Conservation (phyloP, 2,113 vertebrate genomes). For the Eurystomus gularis region DNA sequence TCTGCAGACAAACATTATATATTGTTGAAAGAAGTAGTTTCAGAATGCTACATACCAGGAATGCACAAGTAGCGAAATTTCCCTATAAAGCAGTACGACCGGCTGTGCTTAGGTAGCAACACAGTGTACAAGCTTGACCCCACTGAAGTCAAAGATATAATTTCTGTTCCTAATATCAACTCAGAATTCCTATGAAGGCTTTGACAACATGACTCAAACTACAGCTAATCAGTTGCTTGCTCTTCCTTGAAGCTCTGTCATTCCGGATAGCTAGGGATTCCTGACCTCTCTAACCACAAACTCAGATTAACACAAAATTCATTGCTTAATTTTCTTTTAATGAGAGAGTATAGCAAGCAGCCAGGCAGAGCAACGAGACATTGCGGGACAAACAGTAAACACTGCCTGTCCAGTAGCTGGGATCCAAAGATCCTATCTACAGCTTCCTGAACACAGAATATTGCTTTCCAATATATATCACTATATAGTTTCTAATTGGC, state of each 20-base stretch:
- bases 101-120: background rate
- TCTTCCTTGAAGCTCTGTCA: background rate
- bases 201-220: background rate
- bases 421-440: background rate
- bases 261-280: background rate
- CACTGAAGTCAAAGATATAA: background rate
- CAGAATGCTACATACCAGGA: background rate
- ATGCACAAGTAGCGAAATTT: background rate
- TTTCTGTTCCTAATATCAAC: background rate
- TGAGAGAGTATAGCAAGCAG: background rate
- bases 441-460: background rate
- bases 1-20: background rate
- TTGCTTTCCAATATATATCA: background rate
- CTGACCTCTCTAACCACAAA: background rate
- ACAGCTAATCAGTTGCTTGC: background rate
- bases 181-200: background rate
- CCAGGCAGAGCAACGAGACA: background rate
- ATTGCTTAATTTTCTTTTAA: background rate
- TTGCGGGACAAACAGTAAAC: background rate
- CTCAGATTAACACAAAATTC: background rate
- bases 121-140: background rate
- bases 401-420: background rate
- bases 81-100: background rate
- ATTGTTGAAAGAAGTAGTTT: background rate
- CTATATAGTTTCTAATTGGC: background rate